Percentiles rank a stretch among this genome's conserved stretches.
Evolutionary conservation across 2,113 vertebrate genomes (phyloP).

Genomic region (Albula glossodonta): DNA sequence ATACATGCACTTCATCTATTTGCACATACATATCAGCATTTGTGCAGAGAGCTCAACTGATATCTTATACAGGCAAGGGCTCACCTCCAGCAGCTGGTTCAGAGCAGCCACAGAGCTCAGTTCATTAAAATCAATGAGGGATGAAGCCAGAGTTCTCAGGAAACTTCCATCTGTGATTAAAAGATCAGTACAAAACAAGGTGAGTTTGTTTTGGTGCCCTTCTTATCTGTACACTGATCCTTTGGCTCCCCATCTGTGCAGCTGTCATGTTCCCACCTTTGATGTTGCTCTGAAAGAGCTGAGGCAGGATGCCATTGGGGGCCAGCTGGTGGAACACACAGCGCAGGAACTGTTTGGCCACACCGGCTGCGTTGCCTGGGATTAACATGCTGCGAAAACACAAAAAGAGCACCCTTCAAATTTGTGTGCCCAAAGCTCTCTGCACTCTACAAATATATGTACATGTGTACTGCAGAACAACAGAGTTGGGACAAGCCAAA

Average conservation of each 20-base stretch:
- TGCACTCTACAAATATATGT: background rate
- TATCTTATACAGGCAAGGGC: background rate
- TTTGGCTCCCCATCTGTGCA: background rate
- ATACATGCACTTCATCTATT: background rate
- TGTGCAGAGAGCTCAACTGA: background rate
- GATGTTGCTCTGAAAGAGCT: conserved; percentile 97
- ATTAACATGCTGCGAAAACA: conserved; percentile 87
- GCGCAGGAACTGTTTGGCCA: conserved; percentile 97
- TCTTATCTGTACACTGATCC: background rate
- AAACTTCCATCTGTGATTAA: conserved; percentile 86
- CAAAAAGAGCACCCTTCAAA: background rate
- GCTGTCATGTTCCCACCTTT: conserved; percentile 76
- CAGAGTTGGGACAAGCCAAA: background rate
- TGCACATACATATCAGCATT: background rate
- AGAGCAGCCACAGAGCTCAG: conserved; percentile 93
- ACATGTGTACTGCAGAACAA: background rate
- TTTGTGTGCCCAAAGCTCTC: conserved; percentile 6
- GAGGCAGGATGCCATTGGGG: conserved; percentile 94
- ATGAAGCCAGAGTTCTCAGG: conserved; percentile 85
- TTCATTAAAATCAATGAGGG: conserved; percentile 95
- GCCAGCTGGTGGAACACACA: conserved; percentile 96
- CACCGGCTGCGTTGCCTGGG: conserved; percentile 94
- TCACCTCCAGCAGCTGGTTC: conserved; percentile 94
- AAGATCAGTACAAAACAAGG: background rate
- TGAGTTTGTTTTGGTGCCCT: background rate